Conservation (phyloP, 2,797 vertebrate species). For the Holocentrus rufus region DNA sequence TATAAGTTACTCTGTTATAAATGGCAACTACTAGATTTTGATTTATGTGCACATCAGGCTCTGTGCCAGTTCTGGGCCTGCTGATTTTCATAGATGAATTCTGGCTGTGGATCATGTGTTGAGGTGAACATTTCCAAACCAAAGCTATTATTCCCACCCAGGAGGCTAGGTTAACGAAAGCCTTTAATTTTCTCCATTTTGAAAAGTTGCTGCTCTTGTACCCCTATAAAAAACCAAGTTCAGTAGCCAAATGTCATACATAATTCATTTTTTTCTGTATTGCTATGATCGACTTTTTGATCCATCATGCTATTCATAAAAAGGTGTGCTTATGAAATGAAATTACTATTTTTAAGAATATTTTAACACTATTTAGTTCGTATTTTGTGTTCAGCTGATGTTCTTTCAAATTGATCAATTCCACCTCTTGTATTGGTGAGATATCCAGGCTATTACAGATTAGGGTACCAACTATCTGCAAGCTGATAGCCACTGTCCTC, state of each 20-base stretch:
- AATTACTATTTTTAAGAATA: too few species aligned
- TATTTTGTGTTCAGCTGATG: neutral
- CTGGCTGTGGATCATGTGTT: slow-evolving; percentile 27
- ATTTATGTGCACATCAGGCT: slow-evolving; percentile 46
- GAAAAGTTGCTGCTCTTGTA: slow-evolving; percentile 9
- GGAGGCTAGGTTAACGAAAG: neutral
- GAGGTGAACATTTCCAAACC: slow-evolving; percentile 26
- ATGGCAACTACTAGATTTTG: slow-evolving; percentile 33
- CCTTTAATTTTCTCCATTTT: slow-evolving; percentile 8
- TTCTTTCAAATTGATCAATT: neutral
- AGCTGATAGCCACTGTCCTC: slow-evolving; percentile 17
- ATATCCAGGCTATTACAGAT: neutral
- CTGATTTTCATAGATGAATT: slow-evolving; percentile 44
- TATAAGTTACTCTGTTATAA: slow-evolving; percentile 50
- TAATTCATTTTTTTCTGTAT: too few species aligned
- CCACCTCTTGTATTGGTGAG: neutral
- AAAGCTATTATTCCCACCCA: neutral
- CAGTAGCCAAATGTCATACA: too few species aligned
- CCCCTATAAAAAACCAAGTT: too few species aligned
- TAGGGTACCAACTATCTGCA: neutral
- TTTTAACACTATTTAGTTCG: neutral
- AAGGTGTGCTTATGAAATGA: too few species aligned
- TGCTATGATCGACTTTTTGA: too few species aligned
- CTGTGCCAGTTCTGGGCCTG: slow-evolving; percentile 28
- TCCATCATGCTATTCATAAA: too few species aligned